These are phyloP conservation scores for Dermochelys coriacea DNA, from an alignment of 2,797 vertebrate genomes.

Conservation along the genomic window DNA sequence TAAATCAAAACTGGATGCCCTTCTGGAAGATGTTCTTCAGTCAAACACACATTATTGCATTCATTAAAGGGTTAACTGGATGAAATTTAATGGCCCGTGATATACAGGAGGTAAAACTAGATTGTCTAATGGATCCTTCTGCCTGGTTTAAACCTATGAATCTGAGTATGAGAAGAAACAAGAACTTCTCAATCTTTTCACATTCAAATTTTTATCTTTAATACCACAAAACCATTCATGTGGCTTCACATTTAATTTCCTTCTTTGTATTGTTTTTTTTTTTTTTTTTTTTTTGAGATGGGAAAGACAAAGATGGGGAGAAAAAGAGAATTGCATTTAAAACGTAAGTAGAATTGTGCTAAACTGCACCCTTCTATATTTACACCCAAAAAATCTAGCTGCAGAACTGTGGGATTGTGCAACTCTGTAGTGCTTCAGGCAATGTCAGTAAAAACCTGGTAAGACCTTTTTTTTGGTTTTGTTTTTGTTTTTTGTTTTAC, in stretches of 20 bases:
- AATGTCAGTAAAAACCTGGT: slow-evolving; percentile 55
- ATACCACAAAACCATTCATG: background rate
- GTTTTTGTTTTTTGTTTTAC: background rate
- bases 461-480: background rate
- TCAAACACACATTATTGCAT: too few species aligned
- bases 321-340: background rate
- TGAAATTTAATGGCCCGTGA: too few species aligned
- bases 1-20: too few species aligned
- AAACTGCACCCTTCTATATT: background rate
- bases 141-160: background rate
- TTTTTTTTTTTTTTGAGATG: too few species aligned
- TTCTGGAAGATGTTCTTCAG: too few species aligned
- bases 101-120: background rate
- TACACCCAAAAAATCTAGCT: background rate
- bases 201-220: background rate
- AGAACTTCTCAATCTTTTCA: too few species aligned
- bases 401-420: background rate
- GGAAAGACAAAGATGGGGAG: rapidly evolving
- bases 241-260: background rate
- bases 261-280: background rate
- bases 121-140: background rate
- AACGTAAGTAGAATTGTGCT: background rate
- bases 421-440: background rate
- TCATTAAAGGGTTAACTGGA: too few species aligned
- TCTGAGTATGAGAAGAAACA: background rate